phyloP scores from a whole-genome alignment of 2,113 vertebrate genomes.

The Rhipidura dahli region DNA sequence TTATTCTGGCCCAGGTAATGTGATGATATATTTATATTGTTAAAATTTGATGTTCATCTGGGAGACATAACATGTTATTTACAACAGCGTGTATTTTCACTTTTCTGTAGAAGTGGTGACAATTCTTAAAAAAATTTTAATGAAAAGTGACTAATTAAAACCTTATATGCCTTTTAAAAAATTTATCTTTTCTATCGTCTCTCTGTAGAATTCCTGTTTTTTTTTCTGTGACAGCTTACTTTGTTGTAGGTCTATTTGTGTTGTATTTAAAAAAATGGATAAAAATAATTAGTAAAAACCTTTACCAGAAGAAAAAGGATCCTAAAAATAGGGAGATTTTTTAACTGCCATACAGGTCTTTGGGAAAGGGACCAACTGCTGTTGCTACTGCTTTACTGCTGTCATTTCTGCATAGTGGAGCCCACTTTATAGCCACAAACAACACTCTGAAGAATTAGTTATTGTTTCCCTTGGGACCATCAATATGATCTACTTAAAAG shows the following conservation, averaged over 20 bases:
- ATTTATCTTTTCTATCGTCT: neutral
- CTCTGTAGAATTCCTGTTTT: neutral
- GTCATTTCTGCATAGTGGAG: neutral
- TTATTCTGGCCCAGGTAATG: neutral
- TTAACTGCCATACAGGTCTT: neutral
- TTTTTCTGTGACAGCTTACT: slow-evolving; percentile 26
- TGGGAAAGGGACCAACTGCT: neutral
- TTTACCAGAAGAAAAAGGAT: neutral
- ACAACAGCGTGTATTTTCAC: neutral
- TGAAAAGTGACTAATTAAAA: slow-evolving; percentile 20
- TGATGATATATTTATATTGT: neutral
- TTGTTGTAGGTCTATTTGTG: slow-evolving; percentile 5
- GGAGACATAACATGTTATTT: neutral
- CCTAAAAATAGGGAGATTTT: neutral
- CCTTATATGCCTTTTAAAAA: neutral
- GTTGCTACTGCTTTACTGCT: neutral
- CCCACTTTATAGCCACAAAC: neutral
- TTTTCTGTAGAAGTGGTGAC: neutral
- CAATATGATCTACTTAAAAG: neutral
- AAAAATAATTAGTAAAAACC: neutral
- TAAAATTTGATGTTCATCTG: neutral
- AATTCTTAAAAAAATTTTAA: slow-evolving; percentile 23
- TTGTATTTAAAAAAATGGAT: slow-evolving; percentile 9
- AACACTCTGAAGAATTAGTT: neutral
- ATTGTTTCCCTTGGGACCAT: neutral